Evolutionary conservation across 2,797 vertebrate species (phyloP).

Genomic region (Falco novaeseelandiae): DNA sequence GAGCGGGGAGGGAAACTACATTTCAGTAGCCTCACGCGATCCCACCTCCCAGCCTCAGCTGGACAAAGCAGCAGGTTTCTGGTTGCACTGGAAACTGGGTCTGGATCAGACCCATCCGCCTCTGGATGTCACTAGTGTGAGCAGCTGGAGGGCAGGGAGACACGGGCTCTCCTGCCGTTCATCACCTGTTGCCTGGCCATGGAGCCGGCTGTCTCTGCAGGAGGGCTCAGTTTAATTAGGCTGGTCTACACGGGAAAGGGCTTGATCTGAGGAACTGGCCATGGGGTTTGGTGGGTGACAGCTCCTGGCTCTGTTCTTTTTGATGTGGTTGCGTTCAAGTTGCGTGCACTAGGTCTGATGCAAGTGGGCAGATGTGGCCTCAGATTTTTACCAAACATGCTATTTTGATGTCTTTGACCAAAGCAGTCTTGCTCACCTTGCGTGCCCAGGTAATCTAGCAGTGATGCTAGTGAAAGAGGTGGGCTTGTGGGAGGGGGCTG

Average conservation of each 20-base stretch:
- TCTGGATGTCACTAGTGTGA: fast-evolving
- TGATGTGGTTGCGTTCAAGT: not conserved
- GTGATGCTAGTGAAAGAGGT: too few relatives aligned
- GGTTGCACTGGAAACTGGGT: not conserved
- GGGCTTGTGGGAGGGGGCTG: not conserved
- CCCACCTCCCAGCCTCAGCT: not conserved
- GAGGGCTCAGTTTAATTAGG: not conserved
- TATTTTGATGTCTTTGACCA: not conserved
- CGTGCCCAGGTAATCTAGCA: not conserved
- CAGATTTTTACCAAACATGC: not conserved
- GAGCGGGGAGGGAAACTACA: not conserved
- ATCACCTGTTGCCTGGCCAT: not conserved
- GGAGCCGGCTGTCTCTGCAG: not conserved
- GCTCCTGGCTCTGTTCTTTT: not conserved
- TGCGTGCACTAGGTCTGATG: not conserved
- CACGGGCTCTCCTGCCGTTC: fast-evolving
- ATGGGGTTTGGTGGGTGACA: fast-evolving
- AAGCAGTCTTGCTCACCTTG: not conserved
- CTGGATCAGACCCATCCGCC: not conserved
- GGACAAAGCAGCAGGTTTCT: not conserved
- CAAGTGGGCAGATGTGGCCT: fast-evolving
- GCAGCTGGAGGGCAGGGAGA: not conserved
- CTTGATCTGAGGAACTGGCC: fast-evolving
- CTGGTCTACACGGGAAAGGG: not conserved
- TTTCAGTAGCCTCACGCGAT: not conserved